These are phyloP conservation scores for Parnassius glacialis DNA, from an alignment of 2,888 invertebrate species.

Conservation along the genomic window DNA sequence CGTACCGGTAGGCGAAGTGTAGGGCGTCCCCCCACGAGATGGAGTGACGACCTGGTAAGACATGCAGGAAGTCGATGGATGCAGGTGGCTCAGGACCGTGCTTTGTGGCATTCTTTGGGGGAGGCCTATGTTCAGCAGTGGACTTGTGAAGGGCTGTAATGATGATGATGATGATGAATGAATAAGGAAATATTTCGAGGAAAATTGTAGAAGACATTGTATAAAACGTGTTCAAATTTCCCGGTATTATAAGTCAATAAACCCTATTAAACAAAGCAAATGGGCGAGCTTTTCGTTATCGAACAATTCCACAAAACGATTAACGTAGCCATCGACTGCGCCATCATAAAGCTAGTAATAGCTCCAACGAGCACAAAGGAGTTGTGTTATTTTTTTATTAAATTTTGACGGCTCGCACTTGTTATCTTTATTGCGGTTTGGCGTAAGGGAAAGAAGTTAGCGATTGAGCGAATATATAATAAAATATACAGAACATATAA, in stretches of 20 bases:
- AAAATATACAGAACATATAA: too few species aligned
- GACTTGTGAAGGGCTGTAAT: too few species aligned
- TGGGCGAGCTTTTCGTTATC: constrained; percentile 45
- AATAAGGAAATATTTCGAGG: too few species aligned
- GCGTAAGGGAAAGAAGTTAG: constrained; percentile 29
- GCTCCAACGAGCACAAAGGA: constrained; percentile 54
- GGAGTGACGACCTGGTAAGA: too few species aligned
- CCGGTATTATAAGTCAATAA: constrained; percentile 47
- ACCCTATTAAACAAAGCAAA: constrained; percentile 48
- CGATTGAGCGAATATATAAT: constrained; percentile 16
- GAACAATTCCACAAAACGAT: constrained; percentile 50
- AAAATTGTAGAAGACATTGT: too few species aligned
- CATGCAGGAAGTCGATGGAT: too few species aligned
- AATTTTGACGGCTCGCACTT: constrained; percentile 57
- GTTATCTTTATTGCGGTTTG: constrained; percentile 47
- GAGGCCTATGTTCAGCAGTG: too few species aligned
- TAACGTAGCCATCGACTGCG: constrained; percentile 40
- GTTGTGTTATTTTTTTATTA: constrained; percentile 56
- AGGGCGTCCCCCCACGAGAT: too few species aligned
- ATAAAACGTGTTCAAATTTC: constrained; percentile 30
- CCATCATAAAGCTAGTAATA: constrained; percentile 56
- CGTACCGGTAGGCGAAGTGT: too few species aligned
- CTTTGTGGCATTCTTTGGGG: too few species aligned
- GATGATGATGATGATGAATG: too few species aligned
- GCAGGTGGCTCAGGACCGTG: too few species aligned